phyloP scores from a whole-genome alignment of 2,113 vertebrate species.

The Chlamydotis undulata region DNA sequence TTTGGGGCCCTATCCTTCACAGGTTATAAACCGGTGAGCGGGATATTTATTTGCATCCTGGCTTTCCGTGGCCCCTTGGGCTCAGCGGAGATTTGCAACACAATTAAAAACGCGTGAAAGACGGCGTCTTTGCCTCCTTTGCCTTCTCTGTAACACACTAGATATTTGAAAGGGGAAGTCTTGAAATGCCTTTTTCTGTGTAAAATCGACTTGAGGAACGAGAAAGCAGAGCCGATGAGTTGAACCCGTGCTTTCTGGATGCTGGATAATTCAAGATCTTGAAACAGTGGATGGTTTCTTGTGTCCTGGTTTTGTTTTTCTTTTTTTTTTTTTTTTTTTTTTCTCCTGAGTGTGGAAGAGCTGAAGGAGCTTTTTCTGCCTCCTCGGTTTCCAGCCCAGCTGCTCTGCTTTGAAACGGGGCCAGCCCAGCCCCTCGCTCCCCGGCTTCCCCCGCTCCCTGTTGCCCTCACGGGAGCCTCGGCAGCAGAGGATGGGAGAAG shows the following conservation, averaged over 20 bases:
- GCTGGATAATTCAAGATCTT: neutral
- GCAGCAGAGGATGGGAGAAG: neutral
- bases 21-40: neutral
- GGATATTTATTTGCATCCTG: conserved; percentile 7
- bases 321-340: neutral
- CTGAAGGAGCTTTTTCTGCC: neutral
- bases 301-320: neutral
- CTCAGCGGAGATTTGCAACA: neutral
- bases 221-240: neutral
- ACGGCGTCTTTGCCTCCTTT: neutral
- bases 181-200: neutral
- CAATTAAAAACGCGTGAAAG: neutral
- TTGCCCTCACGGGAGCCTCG: neutral
- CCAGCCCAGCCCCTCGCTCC: neutral
- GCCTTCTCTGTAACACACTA: neutral
- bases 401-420: neutral
- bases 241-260: neutral
- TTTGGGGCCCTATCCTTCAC: neutral
- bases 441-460: rapidly evolving
- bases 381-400: neutral
- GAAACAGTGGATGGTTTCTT: neutral
- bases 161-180: neutral
- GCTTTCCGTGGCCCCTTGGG: neutral
- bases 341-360: rapidly evolving
- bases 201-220: neutral